Evolutionary conservation across 2,113 vertebrate species (phyloP), one percentile per base, ranked within the genome.

Genomic region (Chelonoidis abingdonii): DNA sequence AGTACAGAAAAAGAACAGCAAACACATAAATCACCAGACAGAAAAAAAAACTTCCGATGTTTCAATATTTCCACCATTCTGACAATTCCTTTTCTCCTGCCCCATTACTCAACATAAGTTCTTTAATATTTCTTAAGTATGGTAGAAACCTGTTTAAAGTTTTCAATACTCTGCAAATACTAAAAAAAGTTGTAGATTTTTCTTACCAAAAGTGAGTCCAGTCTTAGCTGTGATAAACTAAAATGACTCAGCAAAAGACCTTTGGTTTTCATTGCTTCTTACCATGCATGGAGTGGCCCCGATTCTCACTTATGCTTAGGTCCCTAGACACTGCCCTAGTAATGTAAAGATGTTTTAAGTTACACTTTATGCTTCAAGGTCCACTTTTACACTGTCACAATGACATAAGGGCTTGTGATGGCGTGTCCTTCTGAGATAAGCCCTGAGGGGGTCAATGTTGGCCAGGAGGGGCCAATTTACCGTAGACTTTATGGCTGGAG

Each of bases 1-100:
- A 56, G 17, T 49, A 38, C 14, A 41, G 94, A 91, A n/a, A 87
- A 94, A 44, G 95, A 93, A 94, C 84, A 92, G 92, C 84, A 84
- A 89, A 94, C 4, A 1, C 50, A 57, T 13, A 83, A 95, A 31
- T 90, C 19, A 84, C 47, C 83, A 91, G 44, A 84, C 85, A 88
- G 13, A 56, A 80, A 49, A 85, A 44, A 25, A 47, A 50, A 78
- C 29, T 49, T 84, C n/a, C 79, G 38, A 31, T 82, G 2, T 9
- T 78, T 86, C 38, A 53, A 35, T 81, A 13, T 65, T 3, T 52
- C 4, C 2, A 17, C 22, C 10, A 0, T 83, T 92, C 31, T 53
- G 8, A 50, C 78, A 53, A 12, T 52, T 81, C 27, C 24, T 93
- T 76, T 76, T 79, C 3, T 92, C 81, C 27, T 29, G 57, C 79